Evolutionary conservation across 2,888 invertebrate genomes (phyloP).

Genomic region (Teleiodes luculella): DNA sequence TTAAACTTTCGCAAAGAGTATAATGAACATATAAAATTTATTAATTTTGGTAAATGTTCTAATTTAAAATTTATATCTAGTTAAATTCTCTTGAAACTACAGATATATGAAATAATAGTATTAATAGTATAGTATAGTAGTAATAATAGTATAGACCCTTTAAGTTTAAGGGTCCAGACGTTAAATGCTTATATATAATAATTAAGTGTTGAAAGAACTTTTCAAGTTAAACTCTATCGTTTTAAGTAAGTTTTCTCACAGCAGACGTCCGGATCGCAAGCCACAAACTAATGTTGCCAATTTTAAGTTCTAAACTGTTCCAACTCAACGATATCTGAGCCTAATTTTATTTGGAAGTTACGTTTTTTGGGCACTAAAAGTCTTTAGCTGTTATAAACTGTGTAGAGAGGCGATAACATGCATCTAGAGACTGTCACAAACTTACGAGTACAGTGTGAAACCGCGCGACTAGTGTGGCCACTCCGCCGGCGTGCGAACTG

Average conservation of each 20-base stretch:
- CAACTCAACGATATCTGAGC: conserved; percentile 34
- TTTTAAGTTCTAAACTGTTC: conserved; percentile 45
- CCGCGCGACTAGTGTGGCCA: conserved; percentile 36
- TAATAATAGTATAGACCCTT: too few species aligned
- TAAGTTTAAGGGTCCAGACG: background rate
- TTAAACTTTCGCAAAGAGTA: too few species aligned
- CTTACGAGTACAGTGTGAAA: conserved; percentile 51
- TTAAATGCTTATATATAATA: background rate
- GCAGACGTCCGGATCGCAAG: conserved; percentile 26
- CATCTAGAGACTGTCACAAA: conserved; percentile 52
- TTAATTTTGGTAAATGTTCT: too few species aligned
- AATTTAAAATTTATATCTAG: too few species aligned
- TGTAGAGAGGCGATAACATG: conserved; percentile 42
- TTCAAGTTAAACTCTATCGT: conserved; percentile 17
- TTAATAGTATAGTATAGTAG: too few species aligned
- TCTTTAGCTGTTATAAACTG: conserved; percentile 22
- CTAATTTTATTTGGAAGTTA: conserved; percentile 24
- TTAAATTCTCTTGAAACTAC: too few species aligned
- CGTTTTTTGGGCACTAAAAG: conserved; percentile 10
- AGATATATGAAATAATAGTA: too few species aligned
- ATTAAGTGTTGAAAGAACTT: background rate
- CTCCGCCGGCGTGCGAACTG: conserved; percentile 44
- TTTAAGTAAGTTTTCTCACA: conserved; percentile 18
- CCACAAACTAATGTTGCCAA: conserved; percentile 35
- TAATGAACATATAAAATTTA: too few species aligned